phyloP scores from a whole-genome alignment of 2,888 invertebrate species.

The Muscina levida region DNA sequence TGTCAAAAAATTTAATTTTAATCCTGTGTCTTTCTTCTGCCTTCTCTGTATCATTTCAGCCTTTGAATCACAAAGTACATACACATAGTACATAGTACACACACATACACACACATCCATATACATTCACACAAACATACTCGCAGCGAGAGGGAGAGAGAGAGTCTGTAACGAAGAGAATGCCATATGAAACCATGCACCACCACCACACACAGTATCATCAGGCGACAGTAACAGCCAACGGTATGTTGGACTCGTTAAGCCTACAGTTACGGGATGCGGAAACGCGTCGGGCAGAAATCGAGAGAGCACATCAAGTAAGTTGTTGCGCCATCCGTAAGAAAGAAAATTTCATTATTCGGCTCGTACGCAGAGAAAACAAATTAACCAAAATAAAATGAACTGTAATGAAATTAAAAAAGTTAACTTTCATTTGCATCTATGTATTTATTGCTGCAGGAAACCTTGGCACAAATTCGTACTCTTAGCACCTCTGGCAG shows the following conservation, averaged over 20 bases:
- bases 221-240: slow-evolving; percentile 73
- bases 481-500: slow-evolving; percentile 80
- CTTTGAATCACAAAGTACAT: slow-evolving; percentile 30
- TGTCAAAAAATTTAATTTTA: background rate
- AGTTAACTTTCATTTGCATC: background rate
- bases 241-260: slow-evolving; percentile 82
- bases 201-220: slow-evolving; percentile 70
- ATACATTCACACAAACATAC: slow-evolving; percentile 14
- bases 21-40: background rate
- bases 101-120: slow-evolving; percentile 5
- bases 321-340: slow-evolving; percentile 55
- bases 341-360: too few species aligned
- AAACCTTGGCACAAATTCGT: slow-evolving; percentile 87
- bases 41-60: slow-evolving; percentile 42
- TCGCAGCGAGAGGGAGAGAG: slow-evolving; percentile 23
- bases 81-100: slow-evolving; percentile 4
- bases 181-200: slow-evolving; percentile 78
- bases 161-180: slow-evolving; percentile 55
- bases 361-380: too few species aligned
- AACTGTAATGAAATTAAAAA: background rate
- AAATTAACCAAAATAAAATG: background rate
- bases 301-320: slow-evolving; percentile 87
- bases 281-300: slow-evolving; percentile 87
- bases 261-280: slow-evolving; percentile 89
- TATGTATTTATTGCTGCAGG: slow-evolving; percentile 77